Base-by-base conservation (phyloP, 2,113 vertebrate species). In the Rhea pennata region DNA sequence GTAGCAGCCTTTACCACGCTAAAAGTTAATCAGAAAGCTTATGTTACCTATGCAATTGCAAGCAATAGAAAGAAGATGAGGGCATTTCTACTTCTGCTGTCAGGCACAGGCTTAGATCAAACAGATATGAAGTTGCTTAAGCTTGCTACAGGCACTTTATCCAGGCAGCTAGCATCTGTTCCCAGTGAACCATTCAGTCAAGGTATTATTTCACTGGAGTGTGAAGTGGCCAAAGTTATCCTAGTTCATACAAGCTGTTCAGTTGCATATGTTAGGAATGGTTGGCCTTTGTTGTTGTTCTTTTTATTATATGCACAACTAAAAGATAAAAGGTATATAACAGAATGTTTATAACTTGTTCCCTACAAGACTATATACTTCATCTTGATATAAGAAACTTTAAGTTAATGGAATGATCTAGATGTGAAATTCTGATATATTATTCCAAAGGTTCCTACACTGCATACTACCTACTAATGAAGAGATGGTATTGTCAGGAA, bases 111-210 rank as follows among this genome's bases (percentile, higher is more conserved):
- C 89, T 92, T 92, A 79, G 61, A 89, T 86, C 61, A 95, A 74
- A 81, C 24, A 78, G 71, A 95, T 69, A 19, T 61, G 67, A 92
- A 90, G 84, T 67, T 96, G 61, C 61, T 96, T 84, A 84, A 95
- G 89, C 40, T 91, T 95, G 90, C 95, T 93, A 81, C 36, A 67
- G 93, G 96, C 92, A 29, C 88, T 96, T 93, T 93, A 59, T 90
- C 56, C 72, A 74, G 94, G 76, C 88, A 92, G 88, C 62, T 93
- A 93, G 75, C 95, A 96, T 96, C 91, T 97, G 97, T 95, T 96
- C 90, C 61, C 86, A 96, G 73, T 96, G 96, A 96, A 96, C 66
- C 92, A 95, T 96, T 96, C 94, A 67, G 91, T 95, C 86, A 95
- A 95, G 84, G 84, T 96, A 95, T 90, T 94, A 53, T 96, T 94